Base-by-base conservation (phyloP, 1,140 invertebrate genomes). In the Trinorchestia longiramus region DNA sequence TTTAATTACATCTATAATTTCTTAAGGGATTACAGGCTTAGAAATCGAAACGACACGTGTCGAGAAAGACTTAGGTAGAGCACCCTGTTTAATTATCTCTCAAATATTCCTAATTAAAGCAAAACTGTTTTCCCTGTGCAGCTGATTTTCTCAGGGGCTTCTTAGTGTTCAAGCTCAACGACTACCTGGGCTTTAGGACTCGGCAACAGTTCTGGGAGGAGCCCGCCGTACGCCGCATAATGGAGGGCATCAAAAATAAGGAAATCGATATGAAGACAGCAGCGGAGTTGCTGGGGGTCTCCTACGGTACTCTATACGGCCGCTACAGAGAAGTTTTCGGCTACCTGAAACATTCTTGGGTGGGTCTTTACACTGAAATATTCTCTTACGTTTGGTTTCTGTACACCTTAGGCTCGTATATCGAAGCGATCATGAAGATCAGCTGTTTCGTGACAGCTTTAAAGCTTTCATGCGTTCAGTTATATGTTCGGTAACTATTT, bases 241-340 rank as follows among this genome's bases (percentile, higher is more conserved):
- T 99, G 98, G 98, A 99, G 97, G 98, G 98, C 40, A 99, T 97
- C 40, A 96, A 96, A 97, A 98, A 98, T 96, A 99, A 99, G 97
- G 98, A 99, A 97, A 97, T 99, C 97, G 99, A 99, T 97, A 99
- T 99, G 99, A 99, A 99, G 97, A 98, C 98, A 96, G 99, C 98
- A n/a, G 98, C 98, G 15, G 98, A 99, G 97, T 98, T 99, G 90
- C 97, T 99, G 95, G 98, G 98, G 41, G 98, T 99, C 0, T 99
- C 98, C 28, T 99, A 99, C 97, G 98, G 98, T 28, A 99, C 98
- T 4, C 98, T 99, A 1, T 99, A 99, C 97, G 98, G 98, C 43
- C 97, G 98, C 97, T 99, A 99, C 97, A 97, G 98, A 19, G 98
- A 99, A 97, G 98, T 98, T 62, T 99, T 99, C 97, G 98, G 98